Evolutionary conservation across 2,888 invertebrate genomes (phyloP).

Genomic region (Mesorhabditis spiculigera): DNA sequence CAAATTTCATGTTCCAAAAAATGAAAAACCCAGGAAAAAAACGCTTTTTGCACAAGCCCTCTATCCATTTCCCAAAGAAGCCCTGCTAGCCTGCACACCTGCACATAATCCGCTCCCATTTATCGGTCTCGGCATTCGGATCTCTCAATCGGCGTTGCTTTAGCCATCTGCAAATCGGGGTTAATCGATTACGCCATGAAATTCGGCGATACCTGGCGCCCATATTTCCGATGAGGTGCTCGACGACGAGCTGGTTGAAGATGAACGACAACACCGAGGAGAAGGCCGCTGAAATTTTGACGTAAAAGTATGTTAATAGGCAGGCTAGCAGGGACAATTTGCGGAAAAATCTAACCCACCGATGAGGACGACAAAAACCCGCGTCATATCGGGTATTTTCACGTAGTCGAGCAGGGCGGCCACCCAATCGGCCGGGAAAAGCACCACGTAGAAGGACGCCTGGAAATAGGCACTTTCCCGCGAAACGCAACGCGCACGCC

Average conservation of each 20-base stretch:
- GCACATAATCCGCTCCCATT: not conserved
- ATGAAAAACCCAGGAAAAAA: too few relatives aligned
- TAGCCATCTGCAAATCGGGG: not conserved
- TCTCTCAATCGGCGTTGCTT: not conserved
- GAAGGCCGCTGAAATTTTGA: too few relatives aligned
- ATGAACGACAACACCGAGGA: not conserved
- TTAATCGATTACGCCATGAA: not conserved
- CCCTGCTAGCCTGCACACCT: not conserved
- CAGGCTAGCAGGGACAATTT: too few relatives aligned
- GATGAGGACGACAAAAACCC: not conserved
- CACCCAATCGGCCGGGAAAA: not conserved
- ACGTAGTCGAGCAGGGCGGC: not conserved
- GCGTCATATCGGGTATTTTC: not conserved
- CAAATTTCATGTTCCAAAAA: too few relatives aligned
- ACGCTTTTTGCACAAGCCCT: too few relatives aligned
- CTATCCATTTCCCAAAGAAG: too few relatives aligned
- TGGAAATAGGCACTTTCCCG: constrained; percentile 12
- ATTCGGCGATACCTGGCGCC: not conserved
- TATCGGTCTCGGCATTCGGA: not conserved
- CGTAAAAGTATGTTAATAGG: too few relatives aligned
- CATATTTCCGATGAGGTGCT: not conserved
- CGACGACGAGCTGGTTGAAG: constrained; percentile 4
- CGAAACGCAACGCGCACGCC: too few relatives aligned
- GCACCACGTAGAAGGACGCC: not conserved
- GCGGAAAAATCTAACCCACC: not conserved